A percentile compares a stretch with the other conserved stretches of the same genome.
Conservation (phyloP, 1,140 invertebrate genomes). For the Drosophila miranda region DNA sequence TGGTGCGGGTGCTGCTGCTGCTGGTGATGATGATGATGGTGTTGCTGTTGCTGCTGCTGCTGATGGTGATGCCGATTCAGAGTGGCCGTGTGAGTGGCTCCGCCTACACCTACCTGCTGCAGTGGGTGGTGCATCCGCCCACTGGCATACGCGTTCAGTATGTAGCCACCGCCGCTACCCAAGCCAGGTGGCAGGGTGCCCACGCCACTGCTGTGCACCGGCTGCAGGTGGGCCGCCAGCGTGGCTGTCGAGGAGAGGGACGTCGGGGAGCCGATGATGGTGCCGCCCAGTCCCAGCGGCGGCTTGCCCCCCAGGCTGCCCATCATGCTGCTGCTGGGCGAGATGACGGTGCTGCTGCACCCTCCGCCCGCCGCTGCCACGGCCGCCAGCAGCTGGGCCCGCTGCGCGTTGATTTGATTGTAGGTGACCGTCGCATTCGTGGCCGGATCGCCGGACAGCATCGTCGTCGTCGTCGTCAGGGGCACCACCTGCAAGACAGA, state of each 20-base stretch:
- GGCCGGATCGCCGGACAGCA: constrained; percentile 54
- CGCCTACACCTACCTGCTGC: constrained; percentile 32
- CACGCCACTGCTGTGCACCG: constrained; percentile 63
- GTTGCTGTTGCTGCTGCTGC: constrained; percentile 50
- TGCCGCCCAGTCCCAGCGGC: constrained; percentile 45
- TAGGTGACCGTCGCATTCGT: constrained; percentile 71
- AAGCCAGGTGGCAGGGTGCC: constrained; percentile 73
- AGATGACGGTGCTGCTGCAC: constrained; percentile 74
- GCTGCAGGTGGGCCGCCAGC: constrained; percentile 59
- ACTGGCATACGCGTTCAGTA: constrained; percentile 66
- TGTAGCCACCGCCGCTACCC: constrained; percentile 72
- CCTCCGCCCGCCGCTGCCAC: constrained; percentile 66
- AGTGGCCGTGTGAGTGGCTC: constrained; percentile 51
- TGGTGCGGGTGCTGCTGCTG: constrained; percentile 49
- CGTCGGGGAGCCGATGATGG: constrained; percentile 66
- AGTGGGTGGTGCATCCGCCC: constrained; percentile 58
- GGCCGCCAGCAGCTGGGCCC: constrained; percentile 67
- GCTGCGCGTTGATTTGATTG: constrained; percentile 75
- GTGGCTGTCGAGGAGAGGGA: constrained; percentile 68
- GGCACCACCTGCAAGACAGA: constrained; percentile 45
- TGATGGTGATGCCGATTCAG: constrained; percentile 68
- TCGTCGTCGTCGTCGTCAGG: constrained; percentile 49
- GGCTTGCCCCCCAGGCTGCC: constrained; percentile 47
- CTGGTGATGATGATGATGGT: constrained; percentile 43
- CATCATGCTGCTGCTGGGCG: constrained; percentile 67